Evolutionary conservation across 2,113 vertebrate species (phyloP), one percentile per base, ranked within the genome.

Genomic region (Agelaius phoeniceus): DNA sequence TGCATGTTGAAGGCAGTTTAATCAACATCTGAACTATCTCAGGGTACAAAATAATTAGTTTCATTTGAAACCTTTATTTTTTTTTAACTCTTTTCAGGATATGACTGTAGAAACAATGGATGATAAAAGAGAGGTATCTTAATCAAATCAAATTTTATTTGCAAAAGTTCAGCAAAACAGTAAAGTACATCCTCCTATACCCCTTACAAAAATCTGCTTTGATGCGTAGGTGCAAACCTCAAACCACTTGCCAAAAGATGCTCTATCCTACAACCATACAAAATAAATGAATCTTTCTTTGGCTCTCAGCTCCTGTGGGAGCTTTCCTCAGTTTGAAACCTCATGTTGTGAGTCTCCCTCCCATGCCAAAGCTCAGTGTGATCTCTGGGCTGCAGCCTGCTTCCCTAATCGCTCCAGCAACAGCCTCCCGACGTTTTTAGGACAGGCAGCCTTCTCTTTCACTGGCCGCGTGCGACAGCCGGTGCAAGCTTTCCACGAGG

Each of bases 381-480:
- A 55, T 85, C 72, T 78, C 35, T 43, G 24, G 43, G 55, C 41
- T 61, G 17, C 84, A 88, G 19, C 23, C 59, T 72, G 31, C 58
- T 66, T 86, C 62, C 49, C 54, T 66, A 59, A 71, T 33, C 10
- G 0, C 51, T n/a, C 31, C 15, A 0, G 52, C 58, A 55, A 6
- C 5, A 78, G 35, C 33, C 24, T 93, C 35, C 21, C 23, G 16
- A 82, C 13, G 13, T 41, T 94, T 91, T 59, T 10, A 58, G 68
- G 51, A 86, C 51, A 71, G 1, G 15, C n/a, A 87, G n/a, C 11
- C 4, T 1, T 67, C 72, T 91, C 52, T 67, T 43, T 81, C 62
- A 19, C 24, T 21, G 54, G 12, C 65, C 5, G 3, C 55, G 8
- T 33, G 31, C 0, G 0, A 72, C 43, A 84, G 61, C 30, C 46